Conservation (phyloP, 2,888 invertebrate species). For the Atrina japonica region DNA sequence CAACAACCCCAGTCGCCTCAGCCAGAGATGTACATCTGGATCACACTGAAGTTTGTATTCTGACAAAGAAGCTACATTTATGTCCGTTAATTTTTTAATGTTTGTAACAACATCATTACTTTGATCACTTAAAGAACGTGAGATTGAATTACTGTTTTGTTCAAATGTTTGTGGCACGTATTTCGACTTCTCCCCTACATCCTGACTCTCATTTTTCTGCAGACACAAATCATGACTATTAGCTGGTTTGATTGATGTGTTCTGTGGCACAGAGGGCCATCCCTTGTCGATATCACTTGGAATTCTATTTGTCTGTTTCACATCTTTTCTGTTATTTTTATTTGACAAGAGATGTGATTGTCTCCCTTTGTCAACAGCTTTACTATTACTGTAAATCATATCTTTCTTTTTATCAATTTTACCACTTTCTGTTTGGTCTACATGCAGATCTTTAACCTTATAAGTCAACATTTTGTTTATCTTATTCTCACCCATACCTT, state of each 20-base stretch:
- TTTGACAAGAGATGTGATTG: background rate
- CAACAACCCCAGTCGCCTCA: slow-evolving; percentile 61
- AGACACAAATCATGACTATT: too few species aligned
- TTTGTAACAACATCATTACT: too few species aligned
- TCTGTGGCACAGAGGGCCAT: too few species aligned
- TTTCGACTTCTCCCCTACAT: too few species aligned
- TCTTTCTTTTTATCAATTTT: slow-evolving; percentile 4
- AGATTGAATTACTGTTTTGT: too few species aligned
- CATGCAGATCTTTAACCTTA: slow-evolving; percentile 9
- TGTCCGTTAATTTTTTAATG: too few species aligned
- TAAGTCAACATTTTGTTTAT: background rate
- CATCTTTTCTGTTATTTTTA: slow-evolving; percentile 25
- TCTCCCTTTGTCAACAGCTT: background rate
- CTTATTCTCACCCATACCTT: background rate
- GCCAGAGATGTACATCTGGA: slow-evolving; percentile 66
- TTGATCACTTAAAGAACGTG: too few species aligned
- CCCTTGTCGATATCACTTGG: slow-evolving; percentile 9
- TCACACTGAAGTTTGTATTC: slow-evolving; percentile 51
- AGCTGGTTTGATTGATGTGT: background rate
- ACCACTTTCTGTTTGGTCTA: background rate
- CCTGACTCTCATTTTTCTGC: too few species aligned
- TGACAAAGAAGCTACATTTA: too few species aligned
- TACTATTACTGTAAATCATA: background rate
- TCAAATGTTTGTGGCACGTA: too few species aligned
- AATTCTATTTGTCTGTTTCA: slow-evolving; percentile 18